Conservation (phyloP, 2,888 invertebrate genomes). For the Punctoribates punctum region DNA sequence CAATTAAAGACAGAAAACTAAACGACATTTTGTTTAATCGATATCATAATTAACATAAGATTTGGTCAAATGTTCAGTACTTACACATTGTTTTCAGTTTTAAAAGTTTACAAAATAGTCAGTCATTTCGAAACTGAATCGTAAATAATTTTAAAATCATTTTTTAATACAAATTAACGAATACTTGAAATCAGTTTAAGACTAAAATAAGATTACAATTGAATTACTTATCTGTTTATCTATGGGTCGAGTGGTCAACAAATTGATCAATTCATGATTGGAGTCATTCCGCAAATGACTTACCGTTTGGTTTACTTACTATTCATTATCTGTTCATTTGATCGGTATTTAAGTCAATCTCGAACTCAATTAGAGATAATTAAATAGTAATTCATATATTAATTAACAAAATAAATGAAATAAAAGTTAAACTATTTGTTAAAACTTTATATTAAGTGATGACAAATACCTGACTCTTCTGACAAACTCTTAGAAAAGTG, state of each 20-base stretch:
- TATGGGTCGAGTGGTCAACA: constrained; percentile 12
- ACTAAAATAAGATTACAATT: constrained; percentile 8
- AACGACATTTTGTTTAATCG: constrained; percentile 9
- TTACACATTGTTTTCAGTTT: constrained; percentile 20
- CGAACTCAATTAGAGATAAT: constrained; percentile 17
- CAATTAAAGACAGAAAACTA: background rate
- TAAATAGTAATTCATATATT: background rate
- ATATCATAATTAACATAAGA: constrained; percentile 12
- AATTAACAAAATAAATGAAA: constrained; percentile 5
- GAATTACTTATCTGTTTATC: constrained; percentile 17
- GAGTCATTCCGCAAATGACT: background rate
- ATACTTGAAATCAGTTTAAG: background rate
- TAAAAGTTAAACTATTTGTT: background rate
- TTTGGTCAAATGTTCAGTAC: constrained; percentile 8
- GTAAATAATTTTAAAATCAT: background rate
- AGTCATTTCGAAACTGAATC: background rate
- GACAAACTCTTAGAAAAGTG: background rate
- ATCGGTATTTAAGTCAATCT: constrained; percentile 3
- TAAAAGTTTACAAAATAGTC: background rate
- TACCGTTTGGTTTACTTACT: constrained; percentile 26
- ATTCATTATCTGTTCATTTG: background rate
- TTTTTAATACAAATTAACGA: background rate
- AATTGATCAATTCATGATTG: background rate
- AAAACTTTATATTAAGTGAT: background rate
- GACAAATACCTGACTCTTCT: constrained; percentile 22